Evolutionary conservation across 2,888 invertebrate species (phyloP).

Genomic region (Lepidonotus clava): DNA sequence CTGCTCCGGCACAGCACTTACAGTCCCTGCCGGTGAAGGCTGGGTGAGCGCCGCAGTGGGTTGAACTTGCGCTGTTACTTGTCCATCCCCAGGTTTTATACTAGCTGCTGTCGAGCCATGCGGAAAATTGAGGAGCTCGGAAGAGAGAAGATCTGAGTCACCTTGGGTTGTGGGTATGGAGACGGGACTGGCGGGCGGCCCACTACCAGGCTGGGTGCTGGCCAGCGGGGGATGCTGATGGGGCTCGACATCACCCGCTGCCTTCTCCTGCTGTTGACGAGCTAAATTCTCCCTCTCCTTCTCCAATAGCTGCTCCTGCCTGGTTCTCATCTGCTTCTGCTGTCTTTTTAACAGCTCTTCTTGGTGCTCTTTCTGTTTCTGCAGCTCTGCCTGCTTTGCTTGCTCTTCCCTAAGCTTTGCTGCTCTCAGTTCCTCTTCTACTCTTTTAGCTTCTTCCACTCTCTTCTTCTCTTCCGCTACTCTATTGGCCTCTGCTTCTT

Average conservation of each 20-base stretch:
- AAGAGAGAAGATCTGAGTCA: neutral
- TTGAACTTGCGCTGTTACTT: neutral
- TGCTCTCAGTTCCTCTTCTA: neutral
- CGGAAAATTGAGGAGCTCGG: neutral
- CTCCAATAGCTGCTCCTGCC: neutral
- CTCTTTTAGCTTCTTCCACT: neutral
- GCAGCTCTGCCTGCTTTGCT: neutral
- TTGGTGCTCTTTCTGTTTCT: neutral
- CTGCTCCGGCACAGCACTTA: neutral
- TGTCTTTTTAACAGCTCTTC: neutral
- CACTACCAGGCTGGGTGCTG: neutral
- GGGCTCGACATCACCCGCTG: neutral
- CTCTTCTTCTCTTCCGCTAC: neutral
- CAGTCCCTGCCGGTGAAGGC: neutral
- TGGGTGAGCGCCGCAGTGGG: neutral
- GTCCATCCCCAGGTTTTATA: neutral
- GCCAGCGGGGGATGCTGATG: constrained; percentile 1
- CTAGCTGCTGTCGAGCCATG: neutral
- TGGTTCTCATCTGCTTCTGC: neutral
- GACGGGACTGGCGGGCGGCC: neutral
- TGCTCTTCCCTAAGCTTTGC: neutral
- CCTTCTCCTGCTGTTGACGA: neutral
- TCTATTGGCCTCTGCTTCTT: neutral
- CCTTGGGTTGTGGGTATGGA: neutral
- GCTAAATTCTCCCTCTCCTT: neutral